Conservation (phyloP, 2,888 invertebrate species). For the Strigamia maritima region DNA sequence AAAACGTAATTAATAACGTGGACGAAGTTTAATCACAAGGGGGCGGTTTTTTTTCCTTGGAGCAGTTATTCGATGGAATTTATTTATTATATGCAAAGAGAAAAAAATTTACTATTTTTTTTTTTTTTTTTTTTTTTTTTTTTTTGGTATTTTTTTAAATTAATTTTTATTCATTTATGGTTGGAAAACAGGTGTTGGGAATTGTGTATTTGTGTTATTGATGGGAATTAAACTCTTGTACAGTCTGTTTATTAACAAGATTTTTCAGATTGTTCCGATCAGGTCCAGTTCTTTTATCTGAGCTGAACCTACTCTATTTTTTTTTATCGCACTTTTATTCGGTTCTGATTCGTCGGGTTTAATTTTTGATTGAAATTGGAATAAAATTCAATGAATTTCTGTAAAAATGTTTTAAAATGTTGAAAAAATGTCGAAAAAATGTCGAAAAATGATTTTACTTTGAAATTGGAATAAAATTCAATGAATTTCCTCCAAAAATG, state of each 20-base stretch:
- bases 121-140: too few relatives aligned
- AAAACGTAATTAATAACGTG: conserved; percentile 1
- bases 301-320: background rate
- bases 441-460: too few relatives aligned
- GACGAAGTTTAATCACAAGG: background rate
- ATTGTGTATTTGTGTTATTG: background rate
- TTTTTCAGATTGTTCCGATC: background rate
- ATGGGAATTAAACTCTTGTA: conserved; percentile 1
- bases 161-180: too few relatives aligned
- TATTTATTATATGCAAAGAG: background rate
- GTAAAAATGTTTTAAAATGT: too few relatives aligned
- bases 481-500: too few relatives aligned
- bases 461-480: too few relatives aligned
- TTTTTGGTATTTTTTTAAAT: too few relatives aligned
- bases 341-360: background rate
- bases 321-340: background rate
- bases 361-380: too few relatives aligned
- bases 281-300: background rate
- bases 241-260: conserved; percentile 13
- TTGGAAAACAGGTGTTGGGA: background rate
- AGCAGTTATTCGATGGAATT: background rate
- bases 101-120: background rate
- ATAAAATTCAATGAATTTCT: too few relatives aligned
- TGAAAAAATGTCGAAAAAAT: too few relatives aligned
- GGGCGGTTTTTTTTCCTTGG: background rate